Evolutionary conservation across 2,797 vertebrate species (phyloP).

Genomic region (Anguilla anguilla): DNA sequence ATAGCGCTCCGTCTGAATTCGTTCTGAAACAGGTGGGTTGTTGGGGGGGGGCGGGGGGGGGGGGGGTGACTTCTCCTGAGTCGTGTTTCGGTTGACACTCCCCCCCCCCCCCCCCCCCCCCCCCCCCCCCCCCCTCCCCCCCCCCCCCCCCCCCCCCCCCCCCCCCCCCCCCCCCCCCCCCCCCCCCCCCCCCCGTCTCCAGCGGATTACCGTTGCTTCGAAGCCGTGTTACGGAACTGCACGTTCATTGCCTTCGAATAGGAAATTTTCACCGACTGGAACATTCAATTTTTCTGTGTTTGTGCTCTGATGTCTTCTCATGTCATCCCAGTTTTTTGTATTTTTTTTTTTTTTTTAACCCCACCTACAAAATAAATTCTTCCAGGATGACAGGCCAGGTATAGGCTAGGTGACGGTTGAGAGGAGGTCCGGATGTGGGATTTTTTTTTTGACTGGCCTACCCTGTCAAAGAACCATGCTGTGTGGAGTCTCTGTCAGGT

Average conservation of each 20-base stretch:
- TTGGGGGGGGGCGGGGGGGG: background rate
- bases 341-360: background rate
- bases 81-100: background rate
- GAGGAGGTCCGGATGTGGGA: background rate
- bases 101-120: background rate
- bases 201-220: background rate
- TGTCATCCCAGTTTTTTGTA: background rate
- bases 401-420: background rate
- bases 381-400: background rate
- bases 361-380: background rate
- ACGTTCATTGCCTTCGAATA: background rate
- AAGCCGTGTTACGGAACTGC: background rate
- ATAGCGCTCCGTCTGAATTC: background rate
- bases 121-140: background rate
- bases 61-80: no score
- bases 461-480: background rate
- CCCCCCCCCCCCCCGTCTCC: background rate
- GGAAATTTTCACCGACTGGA: background rate
- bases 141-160: background rate
- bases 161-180: background rate
- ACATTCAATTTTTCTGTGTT: background rate
- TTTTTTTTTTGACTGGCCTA: background rate
- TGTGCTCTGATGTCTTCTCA: background rate
- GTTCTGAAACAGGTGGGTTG: background rate
- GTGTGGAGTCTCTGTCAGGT: constrained; percentile 5